Conservation (phyloP, 1,140 invertebrate genomes). For the Diachasmimorpha longicaudata region DNA sequence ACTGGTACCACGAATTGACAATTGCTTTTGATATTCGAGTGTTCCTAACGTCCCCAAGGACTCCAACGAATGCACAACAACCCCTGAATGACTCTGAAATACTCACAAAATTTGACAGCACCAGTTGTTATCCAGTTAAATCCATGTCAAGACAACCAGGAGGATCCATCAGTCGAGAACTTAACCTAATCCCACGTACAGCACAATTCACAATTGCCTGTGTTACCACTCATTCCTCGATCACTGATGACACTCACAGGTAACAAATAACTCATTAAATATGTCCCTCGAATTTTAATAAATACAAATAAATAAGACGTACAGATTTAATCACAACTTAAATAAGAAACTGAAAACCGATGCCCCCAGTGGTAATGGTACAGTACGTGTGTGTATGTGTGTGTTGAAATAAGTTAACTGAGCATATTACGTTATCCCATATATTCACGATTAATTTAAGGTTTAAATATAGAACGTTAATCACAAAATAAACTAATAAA, state of each 20-base stretch:
- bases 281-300: neutral
- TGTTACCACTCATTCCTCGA: neutral
- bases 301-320: neutral
- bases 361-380: neutral
- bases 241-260: too few relatives aligned
- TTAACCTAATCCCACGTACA: conserved; percentile 2
- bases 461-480: neutral
- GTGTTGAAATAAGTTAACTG: conserved; percentile 32
- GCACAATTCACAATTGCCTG: neutral
- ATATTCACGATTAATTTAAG: conserved; percentile 26
- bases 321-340: neutral
- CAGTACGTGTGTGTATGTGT: conserved; percentile 31
- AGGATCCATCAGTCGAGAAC: neutral
- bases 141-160: neutral
- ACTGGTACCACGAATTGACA: neutral
- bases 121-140: neutral
- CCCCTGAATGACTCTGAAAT: too few relatives aligned
- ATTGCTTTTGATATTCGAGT: neutral
- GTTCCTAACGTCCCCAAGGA: neutral
- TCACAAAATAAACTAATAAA: conserved; percentile 14
- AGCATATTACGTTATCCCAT: conserved; percentile 50
- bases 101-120: conserved; percentile 1
- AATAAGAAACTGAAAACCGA: neutral
- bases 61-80: too few relatives aligned
- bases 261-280: too few relatives aligned